Conservation (phyloP, 2,113 vertebrate species). For the Centropristis striata region DNA sequence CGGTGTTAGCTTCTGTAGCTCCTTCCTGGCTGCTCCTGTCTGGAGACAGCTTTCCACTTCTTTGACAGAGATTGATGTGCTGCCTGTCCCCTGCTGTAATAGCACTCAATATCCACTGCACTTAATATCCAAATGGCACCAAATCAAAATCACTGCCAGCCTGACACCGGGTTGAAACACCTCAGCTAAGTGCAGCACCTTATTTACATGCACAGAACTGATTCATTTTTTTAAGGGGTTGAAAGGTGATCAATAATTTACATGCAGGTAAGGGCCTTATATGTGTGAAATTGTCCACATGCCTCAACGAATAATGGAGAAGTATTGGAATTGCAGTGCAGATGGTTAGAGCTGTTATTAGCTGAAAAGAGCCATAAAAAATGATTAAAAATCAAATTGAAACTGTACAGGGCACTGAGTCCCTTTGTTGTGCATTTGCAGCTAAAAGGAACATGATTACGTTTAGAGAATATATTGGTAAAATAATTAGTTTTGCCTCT, state of each 20-base stretch:
- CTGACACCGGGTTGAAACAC: constrained; percentile 45
- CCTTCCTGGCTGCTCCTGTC: constrained; percentile 46
- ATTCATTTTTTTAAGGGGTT: constrained; percentile 33
- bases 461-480: constrained; percentile 27
- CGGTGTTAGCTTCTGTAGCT: constrained; percentile 29
- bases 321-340: constrained; percentile 38
- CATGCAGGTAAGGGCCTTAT: constrained; percentile 64
- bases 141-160: constrained; percentile 67
- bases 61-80: constrained; percentile 79
- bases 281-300: constrained; percentile 62
- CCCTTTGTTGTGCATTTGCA: constrained; percentile 34
- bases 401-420: constrained; percentile 4
- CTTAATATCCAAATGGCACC: constrained; percentile 80
- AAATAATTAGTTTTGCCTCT: constrained; percentile 29
- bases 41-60: constrained; percentile 59
- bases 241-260: constrained; percentile 76
- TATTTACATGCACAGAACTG: constrained; percentile 71
- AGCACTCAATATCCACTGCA: constrained; percentile 72
- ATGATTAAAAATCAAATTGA: constrained; percentile 57
- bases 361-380: constrained; percentile 47
- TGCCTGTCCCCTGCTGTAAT: constrained; percentile 61
- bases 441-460: constrained; percentile 33
- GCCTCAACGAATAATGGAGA: constrained; percentile 55
- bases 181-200: constrained; percentile 54
- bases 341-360: constrained; percentile 46